phyloP scores from a whole-genome alignment of 2,888 invertebrate species.

The Acanthosoma haemorrhoidale region DNA sequence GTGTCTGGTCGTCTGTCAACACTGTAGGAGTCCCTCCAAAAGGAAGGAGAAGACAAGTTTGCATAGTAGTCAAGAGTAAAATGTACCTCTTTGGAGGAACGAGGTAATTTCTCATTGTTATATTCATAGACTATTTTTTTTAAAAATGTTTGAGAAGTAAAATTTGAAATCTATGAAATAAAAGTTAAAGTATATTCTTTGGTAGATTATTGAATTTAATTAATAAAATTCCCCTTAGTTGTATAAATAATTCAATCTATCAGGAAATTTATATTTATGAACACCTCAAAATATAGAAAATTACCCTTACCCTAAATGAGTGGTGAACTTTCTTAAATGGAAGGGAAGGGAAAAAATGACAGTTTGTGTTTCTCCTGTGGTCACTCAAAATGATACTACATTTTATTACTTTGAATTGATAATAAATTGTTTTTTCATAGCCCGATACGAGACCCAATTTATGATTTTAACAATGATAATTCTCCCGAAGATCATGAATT shows the following conservation, averaged over 20 bases:
- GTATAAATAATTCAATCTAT: too few species aligned
- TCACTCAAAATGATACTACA: not conserved
- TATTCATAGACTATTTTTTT: not conserved
- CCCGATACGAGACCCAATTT: constrained; percentile 22
- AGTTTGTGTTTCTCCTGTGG: too few species aligned
- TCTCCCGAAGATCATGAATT: constrained; percentile 47
- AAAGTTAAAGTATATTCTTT: too few species aligned
- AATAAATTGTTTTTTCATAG: constrained; percentile 9
- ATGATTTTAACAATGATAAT: constrained; percentile 46
- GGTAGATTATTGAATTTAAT: too few species aligned
- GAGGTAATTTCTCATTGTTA: constrained; percentile 56
- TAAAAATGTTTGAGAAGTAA: too few species aligned
- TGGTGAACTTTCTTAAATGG: too few species aligned
- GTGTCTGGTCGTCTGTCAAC: constrained; percentile 58
- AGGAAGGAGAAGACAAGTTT: constrained; percentile 70
- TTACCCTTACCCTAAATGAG: too few species aligned
- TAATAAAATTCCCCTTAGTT: too few species aligned
- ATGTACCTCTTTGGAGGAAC: constrained; percentile 88
- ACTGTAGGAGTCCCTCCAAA: constrained; percentile 58
- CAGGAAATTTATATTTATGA: too few species aligned
- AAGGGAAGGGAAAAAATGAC: too few species aligned
- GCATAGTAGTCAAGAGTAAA: constrained; percentile 64
- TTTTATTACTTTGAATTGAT: not conserved
- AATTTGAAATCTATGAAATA: too few species aligned
- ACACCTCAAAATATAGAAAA: too few species aligned